Evolutionary conservation across 2,888 invertebrate species (phyloP).

Genomic region (Heteromyza rotundicornis): DNA sequence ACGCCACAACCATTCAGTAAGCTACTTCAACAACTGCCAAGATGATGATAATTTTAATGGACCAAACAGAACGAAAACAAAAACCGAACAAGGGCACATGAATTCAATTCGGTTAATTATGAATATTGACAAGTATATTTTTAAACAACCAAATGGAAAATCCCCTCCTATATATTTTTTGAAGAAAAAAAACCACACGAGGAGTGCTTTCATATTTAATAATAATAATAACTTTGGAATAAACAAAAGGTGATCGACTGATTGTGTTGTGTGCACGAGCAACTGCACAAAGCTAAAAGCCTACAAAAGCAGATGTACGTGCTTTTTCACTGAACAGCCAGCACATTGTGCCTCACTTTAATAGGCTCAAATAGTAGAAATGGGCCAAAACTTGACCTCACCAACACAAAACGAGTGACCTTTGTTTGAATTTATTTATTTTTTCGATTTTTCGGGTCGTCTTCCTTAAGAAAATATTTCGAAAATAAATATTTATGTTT

Average conservation of each 20-base stretch:
- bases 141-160: too few species aligned
- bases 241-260: not conserved
- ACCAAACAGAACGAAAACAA: too few species aligned
- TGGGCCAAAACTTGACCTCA: slow-evolving; percentile 50
- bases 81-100: too few species aligned
- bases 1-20: too few species aligned
- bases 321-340: not conserved
- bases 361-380: slow-evolving; percentile 31
- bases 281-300: not conserved
- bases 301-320: slow-evolving; percentile 7
- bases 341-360: not conserved
- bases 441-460: not conserved
- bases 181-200: too few species aligned
- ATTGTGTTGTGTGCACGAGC: not conserved
- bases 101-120: too few species aligned
- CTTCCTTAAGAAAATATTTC: slow-evolving; percentile 34
- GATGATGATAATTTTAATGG: too few species aligned
- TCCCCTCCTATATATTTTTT: too few species aligned
- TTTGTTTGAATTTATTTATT: slow-evolving; percentile 22
- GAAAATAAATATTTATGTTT: slow-evolving; percentile 50
- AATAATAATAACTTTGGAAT: too few species aligned
- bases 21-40: too few species aligned
- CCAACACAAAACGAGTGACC: slow-evolving; percentile 43
- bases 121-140: too few species aligned
- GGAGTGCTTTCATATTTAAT: too few species aligned